Conservation (phyloP, 2,797 vertebrate genomes). For the Urophycis tenuis region DNA sequence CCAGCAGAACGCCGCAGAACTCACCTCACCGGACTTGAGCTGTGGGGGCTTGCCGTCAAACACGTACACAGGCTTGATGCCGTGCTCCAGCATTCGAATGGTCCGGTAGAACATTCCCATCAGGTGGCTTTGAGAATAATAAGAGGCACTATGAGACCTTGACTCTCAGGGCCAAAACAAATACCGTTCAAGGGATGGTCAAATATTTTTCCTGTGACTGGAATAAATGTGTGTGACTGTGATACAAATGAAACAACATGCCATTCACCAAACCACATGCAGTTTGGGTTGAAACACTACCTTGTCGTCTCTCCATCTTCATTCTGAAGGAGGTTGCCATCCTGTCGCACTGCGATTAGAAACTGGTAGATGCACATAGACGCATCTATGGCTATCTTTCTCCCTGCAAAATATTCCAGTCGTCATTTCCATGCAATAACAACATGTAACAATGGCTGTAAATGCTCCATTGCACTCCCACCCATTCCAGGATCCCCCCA, state of each 20-base stretch:
- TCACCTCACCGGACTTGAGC: conserved; percentile 87
- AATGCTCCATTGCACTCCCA: no score
- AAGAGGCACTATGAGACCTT: neutral
- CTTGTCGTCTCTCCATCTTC: conserved; percentile 94
- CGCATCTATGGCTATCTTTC: conserved; percentile 95
- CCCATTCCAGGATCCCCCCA: no score
- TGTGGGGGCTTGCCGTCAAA: conserved; percentile 94
- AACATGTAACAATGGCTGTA: no score
- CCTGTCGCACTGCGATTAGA: conserved; percentile 91
- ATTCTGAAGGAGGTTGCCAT: conserved; percentile 86
- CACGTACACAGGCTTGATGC: conserved; percentile 93
- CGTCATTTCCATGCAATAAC: neutral
- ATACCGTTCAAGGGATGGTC: neutral
- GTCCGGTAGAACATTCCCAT: conserved; percentile 99
- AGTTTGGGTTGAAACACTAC: conserved; percentile 36
- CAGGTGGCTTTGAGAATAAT: conserved; percentile 72
- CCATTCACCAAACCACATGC: neutral
- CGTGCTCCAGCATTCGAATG: conserved; percentile 91
- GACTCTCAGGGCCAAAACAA: neutral
- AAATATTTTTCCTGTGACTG: no score
- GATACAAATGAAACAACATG: neutral
- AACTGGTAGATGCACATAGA: conserved; percentile 99
- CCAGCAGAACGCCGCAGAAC: conserved; percentile 8
- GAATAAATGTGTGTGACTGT: neutral
- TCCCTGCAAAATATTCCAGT: conserved; percentile 54